Base-by-base conservation (phyloP, 1,140 invertebrate species). In the Bathynomus jamesi region DNA sequence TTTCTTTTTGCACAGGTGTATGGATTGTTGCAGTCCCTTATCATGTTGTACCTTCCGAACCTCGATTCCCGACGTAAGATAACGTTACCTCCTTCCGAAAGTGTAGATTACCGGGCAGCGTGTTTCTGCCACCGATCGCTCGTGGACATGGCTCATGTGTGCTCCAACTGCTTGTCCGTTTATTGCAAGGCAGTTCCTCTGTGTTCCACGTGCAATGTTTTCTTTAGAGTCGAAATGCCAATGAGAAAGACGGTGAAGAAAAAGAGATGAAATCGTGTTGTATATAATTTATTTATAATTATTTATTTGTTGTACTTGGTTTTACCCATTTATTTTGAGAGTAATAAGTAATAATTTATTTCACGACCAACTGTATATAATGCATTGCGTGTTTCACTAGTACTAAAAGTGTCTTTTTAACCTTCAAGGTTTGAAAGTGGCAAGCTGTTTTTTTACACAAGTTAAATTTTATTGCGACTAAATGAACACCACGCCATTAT, bases 91-190 rank as follows among this genome's bases (percentile, higher is more conserved):
- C 91, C 94, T 0, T 88, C 91, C 7, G 90, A 90, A 0, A 91
- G 94, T 77, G 94, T 98, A 11, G 95, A 98, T 83, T 98, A 97
- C 81, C 84, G 95, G 78, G 95, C 96, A 25, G 95, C 95, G 0
- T 99, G 96, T 82, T 99, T 99, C 85, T 99, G 96, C 81, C 96
- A 99, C 83, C 85, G 95, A n/a, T 93, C 95, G 79, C 86, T 98
- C 30, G 91, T 98, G 63, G 95, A 97, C 79, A 91, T 97, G 79
- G 96, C 95, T 67, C 98, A 93, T 82, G 96, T 99, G 17, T 99
- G 96, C 83, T 99, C 96, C 4, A 92, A 99, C 71, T 99, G 97
- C 84, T 85, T 99, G 28, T 96, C 95, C 79, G 93, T 99, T 78
- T 98, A 97, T 82, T 99, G 96, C 83, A 92, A 94, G 82, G 70